phyloP scores from a whole-genome alignment of 2,113 vertebrate species.

The Chitala chitala region DNA sequence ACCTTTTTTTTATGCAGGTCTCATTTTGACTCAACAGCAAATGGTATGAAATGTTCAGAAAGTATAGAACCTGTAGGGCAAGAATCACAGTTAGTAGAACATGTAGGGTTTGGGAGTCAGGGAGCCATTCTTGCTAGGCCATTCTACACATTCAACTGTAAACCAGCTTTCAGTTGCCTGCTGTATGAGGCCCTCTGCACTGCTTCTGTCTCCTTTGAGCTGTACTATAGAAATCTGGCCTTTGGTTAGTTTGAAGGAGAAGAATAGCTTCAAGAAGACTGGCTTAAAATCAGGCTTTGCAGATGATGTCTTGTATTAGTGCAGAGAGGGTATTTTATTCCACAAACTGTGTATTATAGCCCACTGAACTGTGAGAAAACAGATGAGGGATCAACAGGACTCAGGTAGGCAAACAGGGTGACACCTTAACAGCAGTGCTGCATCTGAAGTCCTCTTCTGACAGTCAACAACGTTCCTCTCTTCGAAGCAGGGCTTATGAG shows the following conservation, averaged over 20 bases:
- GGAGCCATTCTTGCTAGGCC: too few species aligned
- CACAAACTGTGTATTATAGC: background rate
- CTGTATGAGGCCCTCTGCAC: too few species aligned
- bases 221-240: background rate
- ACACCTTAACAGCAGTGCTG: background rate
- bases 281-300: background rate
- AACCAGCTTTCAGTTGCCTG: too few species aligned
- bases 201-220: background rate
- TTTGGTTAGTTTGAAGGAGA: background rate
- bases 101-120: too few species aligned
- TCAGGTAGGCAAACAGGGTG: background rate
- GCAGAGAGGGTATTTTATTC: background rate
- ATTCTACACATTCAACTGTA: too few species aligned
- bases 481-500: background rate
- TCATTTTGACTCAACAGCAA: too few species aligned
- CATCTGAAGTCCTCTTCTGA: background rate
- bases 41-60: too few species aligned
- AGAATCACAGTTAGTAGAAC: too few species aligned
- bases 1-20: too few species aligned
- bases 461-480: background rate
- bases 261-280: slow-evolving; percentile 12
- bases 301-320: background rate
- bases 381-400: background rate
- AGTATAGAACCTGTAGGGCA: too few species aligned
- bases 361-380: background rate